Percentiles rank a stretch among this genome's conserved stretches.
Conservation (phyloP, 2,888 invertebrate genomes). For the Alitta virens region DNA sequence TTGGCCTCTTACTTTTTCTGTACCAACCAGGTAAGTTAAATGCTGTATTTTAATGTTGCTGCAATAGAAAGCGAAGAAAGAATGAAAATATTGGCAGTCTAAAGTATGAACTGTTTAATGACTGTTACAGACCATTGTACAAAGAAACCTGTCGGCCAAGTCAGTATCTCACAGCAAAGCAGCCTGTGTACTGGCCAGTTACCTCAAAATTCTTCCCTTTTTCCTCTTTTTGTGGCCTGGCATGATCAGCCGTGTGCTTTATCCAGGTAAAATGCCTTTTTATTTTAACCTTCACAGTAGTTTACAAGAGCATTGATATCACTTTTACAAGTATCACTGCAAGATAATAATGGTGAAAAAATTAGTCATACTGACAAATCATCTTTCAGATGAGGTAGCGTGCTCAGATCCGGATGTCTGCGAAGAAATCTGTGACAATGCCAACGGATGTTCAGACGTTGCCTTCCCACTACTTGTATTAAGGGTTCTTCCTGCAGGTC, state of each 20-base stretch:
- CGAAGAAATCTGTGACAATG: conserved; percentile 56
- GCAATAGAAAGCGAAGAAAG: too few species aligned
- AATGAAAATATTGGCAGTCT: too few species aligned
- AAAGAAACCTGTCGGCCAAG: conserved; percentile 60
- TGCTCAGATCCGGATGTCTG: conserved; percentile 60
- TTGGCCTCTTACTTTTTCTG: conserved; percentile 29
- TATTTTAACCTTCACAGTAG: too few species aligned
- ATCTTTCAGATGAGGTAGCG: conserved; percentile 56
- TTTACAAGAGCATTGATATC: too few species aligned
- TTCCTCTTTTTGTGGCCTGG: conserved; percentile 59
- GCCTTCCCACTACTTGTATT: conserved; percentile 61
- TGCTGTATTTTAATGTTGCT: too few species aligned
- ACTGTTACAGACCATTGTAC: conserved; percentile 61
- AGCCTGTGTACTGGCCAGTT: conserved; percentile 59
- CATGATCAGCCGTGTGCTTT: conserved; percentile 60
- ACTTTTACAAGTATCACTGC: too few species aligned
- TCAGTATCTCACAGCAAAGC: conserved; percentile 60
- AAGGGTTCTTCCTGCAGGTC: conserved; percentile 59
- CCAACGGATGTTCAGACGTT: conserved; percentile 59
- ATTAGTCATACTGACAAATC: too few species aligned
- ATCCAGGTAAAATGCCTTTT: conserved; percentile 57
- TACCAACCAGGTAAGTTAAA: conserved; percentile 26
- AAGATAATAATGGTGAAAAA: too few species aligned
- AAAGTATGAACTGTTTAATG: too few species aligned
- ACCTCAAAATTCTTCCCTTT: conserved; percentile 59